Conservation (phyloP, 2,797 vertebrate genomes). For the Brotula barbata region DNA sequence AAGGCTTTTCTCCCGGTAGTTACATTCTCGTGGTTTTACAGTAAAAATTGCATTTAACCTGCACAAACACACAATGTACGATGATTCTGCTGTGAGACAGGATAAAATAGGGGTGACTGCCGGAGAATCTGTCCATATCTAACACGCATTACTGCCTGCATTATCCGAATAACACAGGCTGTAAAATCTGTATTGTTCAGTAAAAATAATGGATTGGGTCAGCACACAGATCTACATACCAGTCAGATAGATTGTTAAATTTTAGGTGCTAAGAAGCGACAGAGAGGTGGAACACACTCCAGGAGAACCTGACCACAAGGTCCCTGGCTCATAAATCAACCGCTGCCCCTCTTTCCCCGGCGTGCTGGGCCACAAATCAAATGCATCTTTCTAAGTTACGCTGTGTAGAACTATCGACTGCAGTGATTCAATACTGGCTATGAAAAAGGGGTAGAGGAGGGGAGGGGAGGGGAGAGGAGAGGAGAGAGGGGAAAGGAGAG, state of each 20-base stretch:
- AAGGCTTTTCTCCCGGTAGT: constrained; percentile 11
- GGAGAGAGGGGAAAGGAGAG: neutral
- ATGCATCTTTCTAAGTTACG: constrained; percentile 71
- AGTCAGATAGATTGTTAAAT: constrained; percentile 54
- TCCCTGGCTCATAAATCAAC: constrained; percentile 73
- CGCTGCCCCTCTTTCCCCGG: constrained; percentile 54
- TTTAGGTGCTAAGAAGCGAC: constrained; percentile 48
- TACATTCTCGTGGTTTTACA: constrained; percentile 7
- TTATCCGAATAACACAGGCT: constrained; percentile 8
- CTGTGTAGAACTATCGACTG: constrained; percentile 72
- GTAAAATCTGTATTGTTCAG: constrained; percentile 14
- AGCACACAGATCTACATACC: constrained; percentile 53
- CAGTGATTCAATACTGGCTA: constrained; percentile 64
- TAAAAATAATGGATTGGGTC: constrained; percentile 20
- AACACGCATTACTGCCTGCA: neutral
- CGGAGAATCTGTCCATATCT: neutral
- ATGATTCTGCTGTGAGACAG: no score
- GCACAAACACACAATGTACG: no score
- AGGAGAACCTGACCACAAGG: constrained; percentile 67
- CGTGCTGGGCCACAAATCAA: constrained; percentile 72
- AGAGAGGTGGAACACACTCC: constrained; percentile 41
- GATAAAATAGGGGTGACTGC: constrained; percentile 2
- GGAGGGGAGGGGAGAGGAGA: constrained; percentile 8
- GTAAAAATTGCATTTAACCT: no score
- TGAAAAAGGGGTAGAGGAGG: constrained; percentile 49